Percentiles rank a stretch among this genome's conserved stretches.
phyloP scores from a whole-genome alignment of 2,113 vertebrate genomes.

The Pycnonotus jocosus region DNA sequence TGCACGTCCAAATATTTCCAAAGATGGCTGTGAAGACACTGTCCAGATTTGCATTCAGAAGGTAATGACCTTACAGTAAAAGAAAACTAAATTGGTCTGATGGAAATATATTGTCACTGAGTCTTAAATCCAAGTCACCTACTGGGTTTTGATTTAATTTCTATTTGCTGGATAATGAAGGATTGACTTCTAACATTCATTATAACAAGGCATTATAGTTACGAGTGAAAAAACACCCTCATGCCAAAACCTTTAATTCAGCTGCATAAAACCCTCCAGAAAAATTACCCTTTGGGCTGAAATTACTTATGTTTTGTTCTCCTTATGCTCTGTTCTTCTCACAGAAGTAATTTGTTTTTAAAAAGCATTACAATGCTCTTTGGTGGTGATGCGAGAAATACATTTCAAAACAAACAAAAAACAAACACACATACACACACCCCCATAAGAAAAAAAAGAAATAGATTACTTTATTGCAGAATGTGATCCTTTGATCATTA shows the following conservation, averaged over 20 bases:
- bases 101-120: neutral
- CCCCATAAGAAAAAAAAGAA: no score
- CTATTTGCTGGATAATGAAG: constrained; percentile 28
- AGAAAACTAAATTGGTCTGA: constrained; percentile 46
- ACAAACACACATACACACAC: no score
- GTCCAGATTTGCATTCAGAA: constrained; percentile 19
- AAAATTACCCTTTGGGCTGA: constrained; percentile 15
- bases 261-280: neutral
- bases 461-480: neutral
- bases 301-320: constrained; percentile 35
- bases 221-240: constrained; percentile 36
- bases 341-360: neutral
- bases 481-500: neutral
- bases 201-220: neutral
- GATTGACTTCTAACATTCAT: constrained; percentile 42
- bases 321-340: neutral
- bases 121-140: constrained; percentile 16
- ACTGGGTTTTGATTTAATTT: constrained; percentile 37
- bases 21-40: neutral
- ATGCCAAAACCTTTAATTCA: neutral
- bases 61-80: constrained; percentile 27
- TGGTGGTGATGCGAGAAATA: neutral
- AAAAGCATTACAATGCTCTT: neutral
- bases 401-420: neutral
- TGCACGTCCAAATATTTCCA: neutral